phyloP scores from a whole-genome alignment of 1,140 invertebrate species.

The Drosophila lacteicornis region DNA sequence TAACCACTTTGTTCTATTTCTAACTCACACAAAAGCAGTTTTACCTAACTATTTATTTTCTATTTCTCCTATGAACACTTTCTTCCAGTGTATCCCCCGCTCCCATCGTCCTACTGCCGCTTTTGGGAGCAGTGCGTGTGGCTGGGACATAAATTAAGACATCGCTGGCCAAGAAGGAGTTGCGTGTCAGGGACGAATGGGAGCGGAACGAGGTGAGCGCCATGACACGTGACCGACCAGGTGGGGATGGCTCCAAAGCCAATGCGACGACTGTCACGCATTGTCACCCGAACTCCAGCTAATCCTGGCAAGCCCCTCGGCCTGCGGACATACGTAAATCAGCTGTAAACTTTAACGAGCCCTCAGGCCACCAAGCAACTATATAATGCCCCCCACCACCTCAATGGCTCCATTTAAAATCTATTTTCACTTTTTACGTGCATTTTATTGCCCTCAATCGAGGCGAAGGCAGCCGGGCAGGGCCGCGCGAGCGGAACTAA shows the following conservation, averaged over 20 bases:
- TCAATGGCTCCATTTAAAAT: slow-evolving; percentile 18
- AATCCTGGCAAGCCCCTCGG: neutral
- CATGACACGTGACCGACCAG: slow-evolving; percentile 69
- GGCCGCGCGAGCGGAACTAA: neutral
- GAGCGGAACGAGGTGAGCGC: slow-evolving; percentile 17
- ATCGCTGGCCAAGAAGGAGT: slow-evolving; percentile 34
- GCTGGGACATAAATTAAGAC: slow-evolving; percentile 67
- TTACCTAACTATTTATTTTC: too few relatives aligned
- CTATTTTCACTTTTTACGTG: slow-evolving; percentile 38
- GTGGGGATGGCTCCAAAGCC: slow-evolving; percentile 9
- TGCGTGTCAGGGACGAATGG: slow-evolving; percentile 55
- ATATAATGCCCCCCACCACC: neutral
- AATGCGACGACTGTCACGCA: slow-evolving; percentile 57
- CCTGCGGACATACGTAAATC: slow-evolving; percentile 30
- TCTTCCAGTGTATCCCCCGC: slow-evolving; percentile 6
- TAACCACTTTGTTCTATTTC: too few relatives aligned
- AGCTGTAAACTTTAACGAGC: slow-evolving; percentile 6
- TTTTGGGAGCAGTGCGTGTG: slow-evolving; percentile 49
- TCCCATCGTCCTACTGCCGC: neutral
- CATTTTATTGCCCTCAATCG: slow-evolving; percentile 36
- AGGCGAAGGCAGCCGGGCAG: slow-evolving; percentile 5
- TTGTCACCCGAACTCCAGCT: slow-evolving; percentile 43
- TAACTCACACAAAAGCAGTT: too few relatives aligned
- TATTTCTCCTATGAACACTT: too few relatives aligned
- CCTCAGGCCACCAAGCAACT: neutral